These are phyloP conservation scores for Lypha dubia DNA, from an alignment of 2,888 invertebrate species.

Conservation along the genomic window DNA sequence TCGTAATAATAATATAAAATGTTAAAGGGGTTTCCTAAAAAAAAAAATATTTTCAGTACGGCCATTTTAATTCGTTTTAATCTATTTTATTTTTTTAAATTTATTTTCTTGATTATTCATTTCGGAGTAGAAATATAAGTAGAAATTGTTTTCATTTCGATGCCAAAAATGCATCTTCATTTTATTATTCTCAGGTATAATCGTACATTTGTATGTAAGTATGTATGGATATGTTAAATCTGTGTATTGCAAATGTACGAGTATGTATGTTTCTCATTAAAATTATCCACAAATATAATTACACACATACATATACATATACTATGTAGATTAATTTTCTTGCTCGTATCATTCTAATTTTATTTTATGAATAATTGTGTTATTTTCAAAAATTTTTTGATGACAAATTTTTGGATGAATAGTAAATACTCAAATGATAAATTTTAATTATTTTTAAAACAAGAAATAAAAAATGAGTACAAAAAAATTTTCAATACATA, in stretches of 20 bases:
- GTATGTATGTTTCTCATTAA: too few species aligned
- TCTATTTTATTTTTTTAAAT: not conserved
- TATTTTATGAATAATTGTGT: conserved; percentile 66
- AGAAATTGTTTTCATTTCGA: not conserved
- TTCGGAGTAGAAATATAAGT: conserved; percentile 11
- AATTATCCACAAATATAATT: conserved; percentile 28
- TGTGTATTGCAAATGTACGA: conserved; percentile 39
- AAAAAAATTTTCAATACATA: conserved; percentile 24
- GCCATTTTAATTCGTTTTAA: conserved; percentile 4
- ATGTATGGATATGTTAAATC: conserved; percentile 14
- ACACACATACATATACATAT: not conserved
- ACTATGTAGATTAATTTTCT: conserved; percentile 1
- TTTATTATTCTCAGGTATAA: conserved; percentile 48
- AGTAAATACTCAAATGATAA: conserved; percentile 32
- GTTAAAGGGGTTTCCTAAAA: too few species aligned
- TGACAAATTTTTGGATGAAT: conserved; percentile 57
- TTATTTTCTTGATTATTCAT: conserved; percentile 59
- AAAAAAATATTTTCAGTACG: conserved; percentile 6
- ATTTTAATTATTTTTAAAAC: conserved; percentile 48
- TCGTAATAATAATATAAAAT: too few species aligned
- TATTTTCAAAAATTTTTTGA: conserved; percentile 63
- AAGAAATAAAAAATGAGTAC: not conserved
- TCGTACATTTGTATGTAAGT: not conserved
- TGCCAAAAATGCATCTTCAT: conserved; percentile 65
- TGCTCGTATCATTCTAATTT: conserved; percentile 8